Evolutionary conservation across 2,797 vertebrate genomes (phyloP).

Genomic region (Lophotriccus pileatus): DNA sequence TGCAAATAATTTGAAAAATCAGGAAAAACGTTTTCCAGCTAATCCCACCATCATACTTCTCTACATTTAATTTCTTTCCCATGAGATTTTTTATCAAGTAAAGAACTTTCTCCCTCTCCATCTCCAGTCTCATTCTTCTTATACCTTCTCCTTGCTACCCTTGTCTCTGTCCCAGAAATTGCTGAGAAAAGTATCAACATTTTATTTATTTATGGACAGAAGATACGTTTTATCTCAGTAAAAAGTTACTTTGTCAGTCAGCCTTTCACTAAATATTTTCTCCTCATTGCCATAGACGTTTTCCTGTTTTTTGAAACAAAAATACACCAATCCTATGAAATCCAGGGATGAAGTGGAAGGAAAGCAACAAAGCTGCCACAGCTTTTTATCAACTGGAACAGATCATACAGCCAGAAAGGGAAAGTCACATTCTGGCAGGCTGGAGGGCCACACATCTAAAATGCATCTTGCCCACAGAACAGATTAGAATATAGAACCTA

Average conservation of each 20-base stretch:
- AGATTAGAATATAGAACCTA: background rate
- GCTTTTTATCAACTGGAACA: slow-evolving; percentile 1
- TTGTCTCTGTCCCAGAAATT: background rate
- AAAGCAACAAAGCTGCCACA: background rate
- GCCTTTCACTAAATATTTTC: background rate
- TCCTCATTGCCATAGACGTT: background rate
- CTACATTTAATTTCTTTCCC: background rate
- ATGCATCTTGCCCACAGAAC: too few species aligned
- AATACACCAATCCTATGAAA: slow-evolving; percentile 8
- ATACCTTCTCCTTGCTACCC: background rate
- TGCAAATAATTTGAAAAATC: background rate
- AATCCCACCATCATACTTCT: background rate
- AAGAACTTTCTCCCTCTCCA: background rate
- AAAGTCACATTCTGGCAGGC: background rate
- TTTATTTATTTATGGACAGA: background rate
- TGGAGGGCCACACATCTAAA: background rate
- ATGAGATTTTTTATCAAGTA: background rate
- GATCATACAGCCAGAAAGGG: background rate
- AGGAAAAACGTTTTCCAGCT: background rate
- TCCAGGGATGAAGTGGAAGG: background rate
- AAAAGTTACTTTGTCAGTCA: background rate
- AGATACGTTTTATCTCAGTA: background rate
- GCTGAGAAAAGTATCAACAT: background rate
- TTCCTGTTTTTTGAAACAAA: slow-evolving; percentile 19
- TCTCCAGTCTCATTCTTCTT: background rate